Percentiles rank a stretch among this genome's conserved stretches.
These are phyloP conservation scores for Catharus ustulatus DNA, from an alignment of 2,797 vertebrate genomes.

Conservation along the genomic window DNA sequence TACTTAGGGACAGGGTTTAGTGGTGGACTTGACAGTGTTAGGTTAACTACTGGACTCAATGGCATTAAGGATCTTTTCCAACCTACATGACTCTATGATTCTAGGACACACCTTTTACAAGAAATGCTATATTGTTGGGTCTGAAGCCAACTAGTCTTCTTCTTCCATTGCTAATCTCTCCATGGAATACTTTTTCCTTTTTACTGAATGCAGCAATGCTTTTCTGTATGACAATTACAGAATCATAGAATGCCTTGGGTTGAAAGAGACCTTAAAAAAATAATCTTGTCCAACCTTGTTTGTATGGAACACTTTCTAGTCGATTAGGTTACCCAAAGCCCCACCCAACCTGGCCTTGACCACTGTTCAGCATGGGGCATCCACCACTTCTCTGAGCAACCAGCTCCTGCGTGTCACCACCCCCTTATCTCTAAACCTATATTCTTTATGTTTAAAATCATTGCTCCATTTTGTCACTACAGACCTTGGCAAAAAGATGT, in stretches of 20 bases:
- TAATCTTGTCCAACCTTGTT: neutral
- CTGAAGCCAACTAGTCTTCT: neutral
- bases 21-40: neutral
- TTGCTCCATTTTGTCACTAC: neutral
- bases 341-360: neutral
- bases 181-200: neutral
- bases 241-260: neutral
- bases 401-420: neutral
- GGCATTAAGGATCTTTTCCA: neutral
- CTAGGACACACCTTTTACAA: neutral
- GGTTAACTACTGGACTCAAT: neutral
- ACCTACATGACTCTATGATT: fast-evolving
- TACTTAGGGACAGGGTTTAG: neutral
- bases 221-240: neutral
- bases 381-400: neutral
- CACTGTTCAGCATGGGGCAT: neutral
- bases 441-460: neutral
- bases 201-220: neutral
- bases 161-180: neutral
- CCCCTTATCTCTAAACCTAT: neutral
- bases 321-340: neutral
- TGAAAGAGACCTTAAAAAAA: neutral
- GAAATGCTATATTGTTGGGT: neutral
- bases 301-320: neutral
- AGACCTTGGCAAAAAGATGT: neutral